phyloP scores from a whole-genome alignment of 2,797 vertebrate species.

The Glyptemys insculpta region DNA sequence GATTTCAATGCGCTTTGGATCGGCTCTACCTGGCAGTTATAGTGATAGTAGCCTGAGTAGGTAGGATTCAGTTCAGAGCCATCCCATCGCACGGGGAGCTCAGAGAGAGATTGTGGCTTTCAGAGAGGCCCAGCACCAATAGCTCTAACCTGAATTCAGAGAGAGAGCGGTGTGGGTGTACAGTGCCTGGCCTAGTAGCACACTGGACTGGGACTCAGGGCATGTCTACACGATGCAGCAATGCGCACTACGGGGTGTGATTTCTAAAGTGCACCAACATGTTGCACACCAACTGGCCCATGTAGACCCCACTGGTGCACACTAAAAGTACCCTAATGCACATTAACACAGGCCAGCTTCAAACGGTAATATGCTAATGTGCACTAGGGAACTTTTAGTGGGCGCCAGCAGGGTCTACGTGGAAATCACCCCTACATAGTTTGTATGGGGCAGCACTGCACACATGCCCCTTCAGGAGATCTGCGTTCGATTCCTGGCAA shows the following conservation, averaged over 20 bases:
- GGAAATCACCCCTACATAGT: neutral
- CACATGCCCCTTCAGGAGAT: neutral
- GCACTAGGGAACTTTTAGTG: neutral
- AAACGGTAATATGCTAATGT: neutral
- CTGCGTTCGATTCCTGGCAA: neutral
- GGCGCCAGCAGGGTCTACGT: neutral
- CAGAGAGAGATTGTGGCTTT: neutral
- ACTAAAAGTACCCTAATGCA: neutral
- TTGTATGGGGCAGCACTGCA: too few species aligned
- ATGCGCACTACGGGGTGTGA: too few species aligned
- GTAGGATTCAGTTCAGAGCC: neutral
- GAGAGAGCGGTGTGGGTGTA: neutral
- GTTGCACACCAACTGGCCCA: neutral
- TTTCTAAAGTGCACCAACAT: too few species aligned
- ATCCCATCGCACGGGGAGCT: neutral
- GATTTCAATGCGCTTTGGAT: neutral
- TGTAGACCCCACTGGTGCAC: neutral
- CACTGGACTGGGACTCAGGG: neutral
- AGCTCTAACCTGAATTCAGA: neutral
- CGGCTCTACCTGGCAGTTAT: neutral
- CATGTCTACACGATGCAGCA: neutral
- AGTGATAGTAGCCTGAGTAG: neutral
- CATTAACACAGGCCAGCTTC: neutral
- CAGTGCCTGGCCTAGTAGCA: rapidly evolving
- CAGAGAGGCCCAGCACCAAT: neutral